Evolutionary conservation across 2,797 vertebrate genomes (phyloP).

Genomic region (Odontamblyopus lacepedii): DNA sequence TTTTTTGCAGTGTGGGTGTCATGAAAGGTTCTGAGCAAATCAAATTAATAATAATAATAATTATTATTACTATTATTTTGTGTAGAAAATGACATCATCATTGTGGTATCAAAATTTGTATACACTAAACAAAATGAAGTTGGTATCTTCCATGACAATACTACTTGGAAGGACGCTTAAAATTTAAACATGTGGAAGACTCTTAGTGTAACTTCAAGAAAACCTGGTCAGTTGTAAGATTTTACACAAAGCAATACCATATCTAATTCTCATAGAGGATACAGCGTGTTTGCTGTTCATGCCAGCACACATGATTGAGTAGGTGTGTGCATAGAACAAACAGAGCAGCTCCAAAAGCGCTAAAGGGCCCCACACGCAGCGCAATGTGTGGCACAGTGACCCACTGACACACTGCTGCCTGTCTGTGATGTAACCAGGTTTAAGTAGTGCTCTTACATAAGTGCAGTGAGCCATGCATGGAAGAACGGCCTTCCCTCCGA

Average conservation of each 20-base stretch:
- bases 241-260: background rate
- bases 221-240: background rate
- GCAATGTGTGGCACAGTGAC: conserved; percentile 70
- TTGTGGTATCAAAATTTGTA: background rate
- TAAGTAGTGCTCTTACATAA: conserved; percentile 76
- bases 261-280: background rate
- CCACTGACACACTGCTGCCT: conserved; percentile 76
- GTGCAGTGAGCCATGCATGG: conserved; percentile 72
- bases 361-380: conserved; percentile 30
- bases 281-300: background rate
- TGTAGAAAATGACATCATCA: background rate
- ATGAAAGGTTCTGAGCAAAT: too few relatives aligned
- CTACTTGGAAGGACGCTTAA: background rate
- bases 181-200: background rate
- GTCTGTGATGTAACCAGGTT: conserved; percentile 74
- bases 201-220: background rate
- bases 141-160: background rate
- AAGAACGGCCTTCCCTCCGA: conserved; percentile 66
- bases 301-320: conserved; percentile 6
- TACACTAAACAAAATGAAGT: background rate
- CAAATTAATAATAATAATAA: too few relatives aligned
- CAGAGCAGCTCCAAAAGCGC: conserved; percentile 11
- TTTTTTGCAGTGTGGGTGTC: too few relatives aligned
- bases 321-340: conserved; percentile 6
- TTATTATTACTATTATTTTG: background rate